Base-by-base conservation (phyloP, 2,888 invertebrate species). In the Cryptocheilus praepositus region DNA sequence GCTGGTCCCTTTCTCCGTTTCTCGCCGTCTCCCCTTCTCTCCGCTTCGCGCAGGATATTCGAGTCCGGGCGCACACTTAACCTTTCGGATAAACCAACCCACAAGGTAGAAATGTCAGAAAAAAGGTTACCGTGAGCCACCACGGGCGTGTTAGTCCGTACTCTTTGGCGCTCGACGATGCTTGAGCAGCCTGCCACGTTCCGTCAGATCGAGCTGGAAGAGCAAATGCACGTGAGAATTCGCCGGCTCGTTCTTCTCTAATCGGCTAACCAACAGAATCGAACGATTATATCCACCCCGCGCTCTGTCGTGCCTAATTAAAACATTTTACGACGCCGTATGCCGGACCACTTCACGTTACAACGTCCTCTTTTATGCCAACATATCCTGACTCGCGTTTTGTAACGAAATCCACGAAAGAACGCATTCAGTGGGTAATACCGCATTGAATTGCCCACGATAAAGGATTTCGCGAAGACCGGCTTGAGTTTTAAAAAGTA, bases 51-150 rank as follows among this genome's bases (percentile, higher is more conserved):
- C 28, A 13, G 68, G 43, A 72, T 67, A 71, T 73, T 68, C 72
- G 60, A 78, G 69, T 56, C 63, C 71, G 67, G 73, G 62, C 59
- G 45, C 36, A 65, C 67, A 60, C 56, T 79, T 79, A 75, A 79
- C 78, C 78, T 79, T 79, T 79, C 71, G 74, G 67, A 59, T 62
- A 61, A 79, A 71, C 64, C 74, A 74, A 79, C 74, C 79, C 71
- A 73, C 61, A 54, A 71, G 73, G 73, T 53, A 73, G 79, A 79
- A 79, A 79, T 79, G 79, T 79, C 78, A 79, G 78, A 79, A 79
- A 79, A 79, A 76, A 79, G 79, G 78, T 75, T 79, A 79, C 70
- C 74, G 73, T 66, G 73, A 61, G 71, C 74, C 71, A 74, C 70
- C 63, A 71, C 76, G 79, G 74, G 79, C 79, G 78, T 79, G 78